phyloP scores from a whole-genome alignment of 2,113 vertebrate species.

The Phalacrocorax brasilianus region DNA sequence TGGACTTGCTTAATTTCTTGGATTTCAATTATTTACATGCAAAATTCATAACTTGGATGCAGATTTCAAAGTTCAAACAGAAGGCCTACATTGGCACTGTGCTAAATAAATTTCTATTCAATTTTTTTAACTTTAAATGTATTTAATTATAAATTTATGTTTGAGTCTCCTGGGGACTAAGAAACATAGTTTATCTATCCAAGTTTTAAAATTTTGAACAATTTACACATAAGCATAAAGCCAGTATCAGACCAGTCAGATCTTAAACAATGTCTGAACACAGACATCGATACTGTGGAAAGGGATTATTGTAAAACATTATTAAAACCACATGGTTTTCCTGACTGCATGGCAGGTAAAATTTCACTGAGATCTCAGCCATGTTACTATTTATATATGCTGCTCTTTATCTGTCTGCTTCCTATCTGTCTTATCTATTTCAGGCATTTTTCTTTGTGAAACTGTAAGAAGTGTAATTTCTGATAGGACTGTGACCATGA shows the following conservation, averaged over 20 bases:
- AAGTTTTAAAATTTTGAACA: neutral
- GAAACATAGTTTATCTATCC: neutral
- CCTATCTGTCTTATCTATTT: neutral
- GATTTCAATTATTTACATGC: neutral
- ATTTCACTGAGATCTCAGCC: neutral
- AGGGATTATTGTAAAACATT: neutral
- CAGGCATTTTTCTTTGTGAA: slow-evolving; percentile 6
- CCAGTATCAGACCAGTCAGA: neutral
- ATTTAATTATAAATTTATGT: neutral
- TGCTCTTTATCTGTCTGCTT: neutral
- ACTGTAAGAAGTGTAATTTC: neutral
- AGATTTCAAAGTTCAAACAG: neutral
- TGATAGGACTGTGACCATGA: neutral
- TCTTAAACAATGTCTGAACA: slow-evolving; percentile 1
- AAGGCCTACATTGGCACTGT: neutral
- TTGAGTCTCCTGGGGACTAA: neutral
- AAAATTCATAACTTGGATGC: neutral
- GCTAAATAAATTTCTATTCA: neutral
- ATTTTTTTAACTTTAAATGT: neutral
- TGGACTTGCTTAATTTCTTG: neutral
- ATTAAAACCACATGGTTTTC: slow-evolving; percentile 14
- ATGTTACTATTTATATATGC: neutral
- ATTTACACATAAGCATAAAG: neutral
- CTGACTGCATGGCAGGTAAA: neutral
- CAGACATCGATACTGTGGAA: neutral